Evolutionary conservation across 2,797 vertebrate species (phyloP), one percentile per base, ranked within the genome.

Genomic region (Bryconaethiops microstoma): DNA sequence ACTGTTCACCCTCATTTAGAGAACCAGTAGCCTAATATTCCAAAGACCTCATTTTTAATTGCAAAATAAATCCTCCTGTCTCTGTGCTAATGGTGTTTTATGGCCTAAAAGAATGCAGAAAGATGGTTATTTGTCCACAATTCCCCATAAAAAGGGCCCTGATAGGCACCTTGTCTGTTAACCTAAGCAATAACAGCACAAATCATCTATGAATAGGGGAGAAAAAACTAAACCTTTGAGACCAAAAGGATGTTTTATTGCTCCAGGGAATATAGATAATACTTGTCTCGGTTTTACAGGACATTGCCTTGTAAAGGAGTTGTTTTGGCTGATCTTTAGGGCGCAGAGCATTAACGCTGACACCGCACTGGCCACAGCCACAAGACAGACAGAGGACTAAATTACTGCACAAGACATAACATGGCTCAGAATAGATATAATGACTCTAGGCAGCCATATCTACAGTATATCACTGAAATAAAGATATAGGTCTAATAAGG

Each of bases 221-320:
- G 82, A 86, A 77, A 82, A 90, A 87, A 90, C 84, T 73, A 88
- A 91, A 92, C 91, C 91, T 93, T 92, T 93, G 90, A 92, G 84
- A 91, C 88, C n/a, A 60, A 54, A 69, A 67, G 21, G 25, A 82
- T 45, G 73, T 88, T 93, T 93, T 92, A 93, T 88, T 83, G 83
- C 78, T 81, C 14, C 25, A 69, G 79, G 88, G 69, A 84, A 89
- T 81, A 81, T 35, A 88, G 88, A 91, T 89, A 92, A 70, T 67
- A 74, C 35, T 63, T 84, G 87, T 88, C 90, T 87, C 77, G 75
- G 81, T 79, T 84, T 87, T 78, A 14, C 21, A 63, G 48, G 70
- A 86, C 78, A 29, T 35, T 79, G 57, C 54, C 40, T 82, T 39
- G 45, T 25, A 65, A 78, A 67, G 62, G 19, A 76, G 83, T 57